Percentiles rank a stretch among this genome's conserved stretches.
Conservation (phyloP, 2,888 invertebrate species). For the Brachyopa scutellaris region DNA sequence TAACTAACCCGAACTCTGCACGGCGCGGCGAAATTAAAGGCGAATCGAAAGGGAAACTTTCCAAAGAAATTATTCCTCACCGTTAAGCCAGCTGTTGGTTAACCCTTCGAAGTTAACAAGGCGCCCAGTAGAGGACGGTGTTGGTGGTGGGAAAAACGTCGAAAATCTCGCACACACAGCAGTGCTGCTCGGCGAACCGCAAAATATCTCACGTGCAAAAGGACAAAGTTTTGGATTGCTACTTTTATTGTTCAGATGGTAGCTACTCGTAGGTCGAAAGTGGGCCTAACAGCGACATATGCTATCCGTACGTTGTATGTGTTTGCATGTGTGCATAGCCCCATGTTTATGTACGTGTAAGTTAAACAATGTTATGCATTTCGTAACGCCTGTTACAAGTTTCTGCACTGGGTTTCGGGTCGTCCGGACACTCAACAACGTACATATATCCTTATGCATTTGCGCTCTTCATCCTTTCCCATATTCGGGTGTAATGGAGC, state of each 20-base stretch:
- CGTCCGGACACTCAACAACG: neutral
- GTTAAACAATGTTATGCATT: slow-evolving; percentile 49
- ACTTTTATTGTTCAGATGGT: slow-evolving; percentile 16
- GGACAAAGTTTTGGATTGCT: slow-evolving; percentile 65
- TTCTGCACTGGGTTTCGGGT: slow-evolving; percentile 37
- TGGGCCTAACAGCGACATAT: slow-evolving; percentile 27
- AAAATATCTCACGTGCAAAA: slow-evolving; percentile 61
- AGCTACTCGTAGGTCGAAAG: neutral
- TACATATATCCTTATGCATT: neutral
- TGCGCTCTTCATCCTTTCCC: neutral
- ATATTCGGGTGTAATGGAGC: slow-evolving; percentile 62
- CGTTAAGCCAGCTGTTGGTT: slow-evolving; percentile 48
- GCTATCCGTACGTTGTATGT: slow-evolving; percentile 13
- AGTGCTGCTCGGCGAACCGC: slow-evolving; percentile 23
- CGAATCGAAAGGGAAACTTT: slow-evolving; percentile 42
- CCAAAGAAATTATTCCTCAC: slow-evolving; percentile 39
- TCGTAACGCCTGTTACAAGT: slow-evolving; percentile 32
- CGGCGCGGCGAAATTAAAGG: slow-evolving; percentile 33
- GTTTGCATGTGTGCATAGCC: neutral
- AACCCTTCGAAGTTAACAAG: slow-evolving; percentile 42
- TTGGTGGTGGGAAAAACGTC: neutral
- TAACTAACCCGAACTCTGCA: slow-evolving; percentile 37
- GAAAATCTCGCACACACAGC: neutral
- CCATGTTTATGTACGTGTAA: slow-evolving; percentile 23
- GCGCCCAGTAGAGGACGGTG: neutral